Percentiles rank a stretch among this genome's conserved stretches.
These are phyloP conservation scores for Parazoanthus swiftii DNA, from an alignment of 92 coral and sea anemone genomes.

Conservation along the genomic window DNA sequence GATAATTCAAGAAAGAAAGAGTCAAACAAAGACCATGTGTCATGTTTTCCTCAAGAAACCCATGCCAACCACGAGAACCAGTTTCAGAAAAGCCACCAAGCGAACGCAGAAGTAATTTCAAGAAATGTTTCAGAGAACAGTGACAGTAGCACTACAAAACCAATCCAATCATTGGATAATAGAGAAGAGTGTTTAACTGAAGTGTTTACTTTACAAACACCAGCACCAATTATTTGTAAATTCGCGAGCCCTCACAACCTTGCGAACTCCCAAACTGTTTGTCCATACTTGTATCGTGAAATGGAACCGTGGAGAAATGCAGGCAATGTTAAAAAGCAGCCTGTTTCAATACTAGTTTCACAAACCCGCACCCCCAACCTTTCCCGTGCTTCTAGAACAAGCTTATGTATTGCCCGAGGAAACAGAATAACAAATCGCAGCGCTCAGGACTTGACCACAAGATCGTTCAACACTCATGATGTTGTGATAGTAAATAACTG, in stretches of 20 bases:
- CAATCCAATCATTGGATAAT: neutral
- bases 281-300: constrained; percentile 24
- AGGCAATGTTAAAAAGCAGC: neutral
- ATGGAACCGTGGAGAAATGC: constrained; percentile 28
- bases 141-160: neutral
- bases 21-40: neutral
- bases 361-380: neutral
- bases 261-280: neutral
- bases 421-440: neutral
- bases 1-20: neutral
- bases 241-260: constrained; percentile 33
- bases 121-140: neutral
- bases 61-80: neutral
- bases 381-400: constrained; percentile 37
- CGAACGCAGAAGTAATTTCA: neutral
- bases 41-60: neutral
- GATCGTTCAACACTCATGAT: constrained; percentile 42
- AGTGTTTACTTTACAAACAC: constrained; percentile 27
- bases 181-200: neutral
- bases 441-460: neutral
- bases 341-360: constrained; percentile 10
- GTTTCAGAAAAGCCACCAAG: neutral
- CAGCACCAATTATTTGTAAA: constrained; percentile 35
- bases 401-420: constrained; percentile 35
- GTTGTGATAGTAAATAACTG: constrained; percentile 26